A percentile compares a stretch with the other conserved stretches of the same genome.
Evolutionary conservation across 1,140 invertebrate genomes (phyloP).

Genomic region (Trichoplusia ni): DNA sequence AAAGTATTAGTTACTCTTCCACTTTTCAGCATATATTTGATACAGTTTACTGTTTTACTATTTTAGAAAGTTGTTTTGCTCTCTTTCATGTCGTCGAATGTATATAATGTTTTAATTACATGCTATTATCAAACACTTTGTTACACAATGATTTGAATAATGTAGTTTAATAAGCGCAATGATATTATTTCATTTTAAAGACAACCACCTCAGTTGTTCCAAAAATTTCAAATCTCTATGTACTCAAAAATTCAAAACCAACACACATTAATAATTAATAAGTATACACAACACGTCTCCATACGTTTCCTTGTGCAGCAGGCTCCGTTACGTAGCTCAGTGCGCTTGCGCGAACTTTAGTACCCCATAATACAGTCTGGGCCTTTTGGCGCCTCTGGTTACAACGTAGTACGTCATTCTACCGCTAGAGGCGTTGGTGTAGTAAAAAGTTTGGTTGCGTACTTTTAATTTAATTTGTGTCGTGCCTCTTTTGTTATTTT

Average conservation of each 20-base stretch:
- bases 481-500: neutral
- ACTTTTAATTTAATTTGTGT: neutral
- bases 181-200: too few relatives aligned
- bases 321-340: neutral
- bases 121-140: too few relatives aligned
- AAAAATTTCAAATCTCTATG: too few relatives aligned
- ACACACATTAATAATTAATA: neutral
- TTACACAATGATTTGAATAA: too few relatives aligned
- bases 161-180: too few relatives aligned
- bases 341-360: slow-evolving; percentile 16
- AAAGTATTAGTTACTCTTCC: too few relatives aligned
- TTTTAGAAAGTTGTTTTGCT: too few relatives aligned
- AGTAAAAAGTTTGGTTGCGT: neutral
- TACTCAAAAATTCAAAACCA: neutral
- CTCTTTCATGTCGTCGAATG: too few relatives aligned
- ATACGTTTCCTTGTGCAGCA: neutral
- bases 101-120: too few relatives aligned
- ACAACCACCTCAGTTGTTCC: too few relatives aligned
- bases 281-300: slow-evolving; percentile 20
- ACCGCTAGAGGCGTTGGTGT: slow-evolving; percentile 1
- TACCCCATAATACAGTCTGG: neutral
- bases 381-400: slow-evolving; percentile 12
- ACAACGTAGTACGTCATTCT: neutral
- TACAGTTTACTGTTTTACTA: too few relatives aligned
- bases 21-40: too few relatives aligned